Conservation (phyloP, 2,888 invertebrate species). For the Nesidiocoris tenuis region DNA sequence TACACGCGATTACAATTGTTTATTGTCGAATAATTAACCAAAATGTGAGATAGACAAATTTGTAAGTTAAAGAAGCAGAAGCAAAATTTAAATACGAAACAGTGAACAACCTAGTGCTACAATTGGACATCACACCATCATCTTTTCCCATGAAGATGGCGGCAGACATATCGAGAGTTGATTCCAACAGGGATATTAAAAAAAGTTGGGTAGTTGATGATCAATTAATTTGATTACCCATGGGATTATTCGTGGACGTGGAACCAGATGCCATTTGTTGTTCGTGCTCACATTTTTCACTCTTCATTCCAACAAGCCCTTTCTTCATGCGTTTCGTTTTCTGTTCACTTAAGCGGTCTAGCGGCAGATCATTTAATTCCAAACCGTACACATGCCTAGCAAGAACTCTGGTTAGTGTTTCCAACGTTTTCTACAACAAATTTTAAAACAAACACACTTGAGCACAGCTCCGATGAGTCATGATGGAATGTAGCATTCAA, state of each 20-base stretch:
- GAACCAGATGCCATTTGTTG: conserved; percentile 39
- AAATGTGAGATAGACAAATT: too few relatives aligned
- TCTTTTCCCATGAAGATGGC: too few relatives aligned
- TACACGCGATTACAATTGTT: too few relatives aligned
- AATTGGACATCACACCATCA: too few relatives aligned
- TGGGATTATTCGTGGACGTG: conserved; percentile 34
- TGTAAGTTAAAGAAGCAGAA: too few relatives aligned
- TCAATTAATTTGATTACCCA: conserved; percentile 26
- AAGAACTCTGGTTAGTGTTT: conserved; percentile 89
- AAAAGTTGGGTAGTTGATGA: too few relatives aligned
- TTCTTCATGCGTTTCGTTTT: conserved; percentile 69
- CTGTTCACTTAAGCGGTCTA: conserved; percentile 76
- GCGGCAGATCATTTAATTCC: conserved; percentile 82
- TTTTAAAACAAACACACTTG: neutral
- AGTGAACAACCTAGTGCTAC: too few relatives aligned
- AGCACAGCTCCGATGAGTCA: neutral
- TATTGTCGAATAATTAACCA: too few relatives aligned
- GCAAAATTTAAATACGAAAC: too few relatives aligned
- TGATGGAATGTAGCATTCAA: neutral
- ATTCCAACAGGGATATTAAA: too few relatives aligned
- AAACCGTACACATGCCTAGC: conserved; percentile 93
- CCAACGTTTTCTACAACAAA: conserved; percentile 81
- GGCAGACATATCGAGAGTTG: too few relatives aligned
- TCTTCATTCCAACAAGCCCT: conserved; percentile 45
- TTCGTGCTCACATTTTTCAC: conserved; percentile 40